Base-by-base conservation (phyloP, 2,888 invertebrate species). In the Synanthedon formicaeformis region DNA sequence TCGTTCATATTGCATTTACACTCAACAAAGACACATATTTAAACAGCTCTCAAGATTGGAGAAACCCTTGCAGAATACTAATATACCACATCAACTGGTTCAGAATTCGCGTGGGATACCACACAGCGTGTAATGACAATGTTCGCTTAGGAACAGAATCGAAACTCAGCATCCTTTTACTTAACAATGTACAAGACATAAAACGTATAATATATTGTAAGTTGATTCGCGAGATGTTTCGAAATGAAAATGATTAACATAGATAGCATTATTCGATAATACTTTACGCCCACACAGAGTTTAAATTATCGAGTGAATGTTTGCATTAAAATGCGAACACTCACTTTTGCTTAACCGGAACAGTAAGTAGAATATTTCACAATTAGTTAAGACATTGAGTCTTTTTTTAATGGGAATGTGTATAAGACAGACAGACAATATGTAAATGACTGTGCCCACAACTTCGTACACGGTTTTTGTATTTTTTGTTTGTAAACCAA, bases 221-320 rank as follows among this genome's bases (percentile, higher is more conserved):
- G 60, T 65, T 63, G 64, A 62, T 67, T 66, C 63, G 66, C 65
- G 56, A 64, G 65, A 57, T 52, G 62, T 69, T 71, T 71, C 62
- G 60, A 71, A 72, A 73, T 61, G 62, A 61, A 66, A 67, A 58
- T 65, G 60, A 64, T 69, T 60, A 62, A 64, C 65, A 63, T 62
- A 65, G 69, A 68, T 70, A 64, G 58, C 50, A 54, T 63, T 61
- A 57, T 58, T 58, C 59, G 70, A 71, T 73, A 69, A 70, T 4
- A 49, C 61, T 56, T 16, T 64, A 62, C 66, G 65, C 70, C 73
- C 67, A 73, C 72, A 63, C 64, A 58, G 58, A 60, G 45, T 59
- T 64, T 66, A 65, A 66, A 70, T 59, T 60, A 61, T 58, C 60
- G 57, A 60, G 57, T 58, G 57, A 57, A 56, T 64, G 66, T 64